phyloP scores from a whole-genome alignment of 2,113 vertebrate genomes.

The Dasyornis broadbenti region DNA sequence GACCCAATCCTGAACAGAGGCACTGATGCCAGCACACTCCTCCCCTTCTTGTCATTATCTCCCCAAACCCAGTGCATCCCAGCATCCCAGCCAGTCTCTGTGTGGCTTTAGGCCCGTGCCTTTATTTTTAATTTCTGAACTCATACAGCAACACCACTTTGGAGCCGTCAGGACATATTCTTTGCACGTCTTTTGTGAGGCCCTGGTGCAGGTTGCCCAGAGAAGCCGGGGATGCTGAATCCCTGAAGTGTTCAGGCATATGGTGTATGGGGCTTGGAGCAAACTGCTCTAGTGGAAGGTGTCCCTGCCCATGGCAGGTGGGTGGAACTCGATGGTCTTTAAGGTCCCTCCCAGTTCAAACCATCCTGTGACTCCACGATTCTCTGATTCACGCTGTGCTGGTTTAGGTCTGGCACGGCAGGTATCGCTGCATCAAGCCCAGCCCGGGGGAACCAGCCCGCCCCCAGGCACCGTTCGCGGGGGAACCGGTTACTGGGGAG shows the following conservation, averaged over 20 bases:
- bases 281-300: not conserved
- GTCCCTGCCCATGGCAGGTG: not conserved
- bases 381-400: not conserved
- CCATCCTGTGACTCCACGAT: not conserved
- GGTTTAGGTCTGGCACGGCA: too few relatives aligned
- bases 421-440: not conserved
- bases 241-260: not conserved
- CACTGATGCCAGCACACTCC: not conserved
- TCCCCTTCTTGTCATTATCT: not conserved
- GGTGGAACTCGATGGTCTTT: not conserved
- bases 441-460: not conserved
- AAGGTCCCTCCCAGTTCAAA: not conserved
- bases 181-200: accelerated
- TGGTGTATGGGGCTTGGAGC: not conserved
- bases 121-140: not conserved
- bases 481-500: accelerated
- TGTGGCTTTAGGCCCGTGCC: accelerated
- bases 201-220: not conserved
- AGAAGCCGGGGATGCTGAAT: not conserved
- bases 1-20: not conserved
- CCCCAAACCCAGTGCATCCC: not conserved
- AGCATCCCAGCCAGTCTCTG: not conserved
- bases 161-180: accelerated
- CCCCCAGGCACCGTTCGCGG: not conserved
- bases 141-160: not conserved